These are phyloP conservation scores for Liopterus haemorrhoidalis DNA, from an alignment of 2,888 invertebrate species.

Conservation along the genomic window DNA sequence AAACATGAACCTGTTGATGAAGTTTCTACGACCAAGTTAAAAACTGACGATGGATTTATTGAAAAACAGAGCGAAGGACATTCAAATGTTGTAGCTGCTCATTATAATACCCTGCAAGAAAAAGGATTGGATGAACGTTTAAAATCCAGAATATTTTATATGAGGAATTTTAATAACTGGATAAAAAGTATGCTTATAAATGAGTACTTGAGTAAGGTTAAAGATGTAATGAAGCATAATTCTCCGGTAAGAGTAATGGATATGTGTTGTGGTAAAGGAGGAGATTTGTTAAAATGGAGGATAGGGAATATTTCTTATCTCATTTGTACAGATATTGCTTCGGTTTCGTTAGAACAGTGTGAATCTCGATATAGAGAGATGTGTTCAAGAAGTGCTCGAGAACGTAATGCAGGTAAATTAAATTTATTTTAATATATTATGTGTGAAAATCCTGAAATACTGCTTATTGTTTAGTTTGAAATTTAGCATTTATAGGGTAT, in stretches of 20 bases:
- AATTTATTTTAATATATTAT: conserved; percentile 86
- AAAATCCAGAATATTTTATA: conserved; percentile 84
- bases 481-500: too few species aligned
- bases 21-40: conserved; percentile 18
- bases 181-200: conserved; percentile 92
- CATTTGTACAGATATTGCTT: conserved; percentile 90
- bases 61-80: conserved; percentile 41
- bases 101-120: conserved; percentile 88
- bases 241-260: conserved; percentile 72
- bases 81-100: conserved; percentile 71
- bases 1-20: conserved; percentile 14
- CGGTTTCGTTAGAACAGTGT: conserved; percentile 87
- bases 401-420: conserved; percentile 42
- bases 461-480: too few species aligned
- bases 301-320: conserved; percentile 74
- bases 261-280: conserved; percentile 98
- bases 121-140: conserved; percentile 72
- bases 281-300: conserved; percentile 95
- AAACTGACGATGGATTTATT: conserved; percentile 25
- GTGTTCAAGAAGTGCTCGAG: conserved; percentile 38
- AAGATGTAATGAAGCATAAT: conserved; percentile 59
- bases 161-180: conserved; percentile 99
- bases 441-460: conserved; percentile 84
- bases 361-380: conserved; percentile 74
- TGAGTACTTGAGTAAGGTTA: conserved; percentile 65